A percentile compares a stretch with the other conserved stretches of the same genome.
Conservation (phyloP, 2,888 invertebrate species). For the Orgyia antiqua region DNA sequence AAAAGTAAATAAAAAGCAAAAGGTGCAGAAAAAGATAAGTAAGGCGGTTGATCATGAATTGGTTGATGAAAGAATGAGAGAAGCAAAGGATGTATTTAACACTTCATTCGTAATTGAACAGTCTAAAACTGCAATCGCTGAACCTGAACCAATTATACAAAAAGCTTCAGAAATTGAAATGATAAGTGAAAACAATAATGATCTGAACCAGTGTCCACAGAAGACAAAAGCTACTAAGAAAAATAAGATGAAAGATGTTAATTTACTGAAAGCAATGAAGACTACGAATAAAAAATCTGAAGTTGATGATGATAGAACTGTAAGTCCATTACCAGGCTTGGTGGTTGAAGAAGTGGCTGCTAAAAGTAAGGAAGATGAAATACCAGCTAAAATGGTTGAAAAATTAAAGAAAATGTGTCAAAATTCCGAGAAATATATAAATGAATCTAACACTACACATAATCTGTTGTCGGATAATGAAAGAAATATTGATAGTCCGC, state of each 20-base stretch:
- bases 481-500: constrained; percentile 25
- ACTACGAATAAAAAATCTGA: constrained; percentile 18
- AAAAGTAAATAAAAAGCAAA: constrained; percentile 14
- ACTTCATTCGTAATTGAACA: constrained; percentile 38
- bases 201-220: constrained; percentile 3
- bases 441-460: constrained; percentile 42
- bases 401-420: constrained; percentile 43
- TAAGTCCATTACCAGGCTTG: constrained; percentile 55
- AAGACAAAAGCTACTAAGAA: constrained; percentile 18
- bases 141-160: constrained; percentile 27
- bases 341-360: constrained; percentile 40
- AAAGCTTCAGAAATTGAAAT: constrained; percentile 40
- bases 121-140: constrained; percentile 11
- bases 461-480: constrained; percentile 43
- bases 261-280: constrained; percentile 13
- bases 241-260: constrained; percentile 12
- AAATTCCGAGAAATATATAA: constrained; percentile 25
- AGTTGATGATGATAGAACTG: constrained; percentile 34
- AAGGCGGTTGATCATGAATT: constrained; percentile 22
- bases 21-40: constrained; percentile 15
- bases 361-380: constrained; percentile 24
- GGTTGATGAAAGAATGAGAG: constrained; percentile 53
- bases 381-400: constrained; percentile 36
- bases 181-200: constrained; percentile 23
- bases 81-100: constrained; percentile 36